phyloP scores from a whole-genome alignment of 1,140 invertebrate species.

The Papilio aristodemus region DNA sequence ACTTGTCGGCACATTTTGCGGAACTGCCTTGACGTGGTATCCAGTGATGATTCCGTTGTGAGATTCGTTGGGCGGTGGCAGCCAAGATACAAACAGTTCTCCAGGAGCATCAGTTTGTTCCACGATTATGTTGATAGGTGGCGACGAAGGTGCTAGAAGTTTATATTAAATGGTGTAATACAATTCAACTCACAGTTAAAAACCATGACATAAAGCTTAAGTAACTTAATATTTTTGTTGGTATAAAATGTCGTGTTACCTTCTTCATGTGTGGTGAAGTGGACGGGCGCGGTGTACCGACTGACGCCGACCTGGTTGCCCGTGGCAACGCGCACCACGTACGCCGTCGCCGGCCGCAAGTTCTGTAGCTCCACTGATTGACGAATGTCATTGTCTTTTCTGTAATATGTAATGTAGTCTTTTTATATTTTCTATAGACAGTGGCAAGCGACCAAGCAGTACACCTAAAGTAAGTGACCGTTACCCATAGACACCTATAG shows the following conservation, averaged over 20 bases:
- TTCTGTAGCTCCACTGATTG: constrained; percentile 68
- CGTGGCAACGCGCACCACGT: constrained; percentile 68
- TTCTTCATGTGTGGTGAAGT: constrained; percentile 77
- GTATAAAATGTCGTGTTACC: constrained; percentile 49
- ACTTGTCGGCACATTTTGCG: constrained; percentile 65
- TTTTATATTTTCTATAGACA: too few species aligned
- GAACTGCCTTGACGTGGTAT: constrained; percentile 83
- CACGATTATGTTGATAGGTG: constrained; percentile 65
- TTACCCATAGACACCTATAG: background rate
- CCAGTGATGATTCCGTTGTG: constrained; percentile 88
- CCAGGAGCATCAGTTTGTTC: constrained; percentile 71
- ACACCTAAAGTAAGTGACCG: too few species aligned
- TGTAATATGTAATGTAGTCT: constrained; percentile 35
- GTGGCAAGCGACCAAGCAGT: too few species aligned
- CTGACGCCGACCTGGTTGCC: constrained; percentile 72
- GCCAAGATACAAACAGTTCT: constrained; percentile 73
- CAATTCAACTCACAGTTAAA: too few species aligned
- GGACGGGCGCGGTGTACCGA: constrained; percentile 62
- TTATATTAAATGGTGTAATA: too few species aligned
- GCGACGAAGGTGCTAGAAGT: constrained; percentile 67
- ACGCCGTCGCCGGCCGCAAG: constrained; percentile 66
- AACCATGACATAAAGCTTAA: too few species aligned
- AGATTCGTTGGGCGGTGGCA: constrained; percentile 83
- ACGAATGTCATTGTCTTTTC: constrained; percentile 61
- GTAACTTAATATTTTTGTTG: too few species aligned